Conservation (phyloP, 2,888 invertebrate genomes). For the Heteromyza rotundicornis region DNA sequence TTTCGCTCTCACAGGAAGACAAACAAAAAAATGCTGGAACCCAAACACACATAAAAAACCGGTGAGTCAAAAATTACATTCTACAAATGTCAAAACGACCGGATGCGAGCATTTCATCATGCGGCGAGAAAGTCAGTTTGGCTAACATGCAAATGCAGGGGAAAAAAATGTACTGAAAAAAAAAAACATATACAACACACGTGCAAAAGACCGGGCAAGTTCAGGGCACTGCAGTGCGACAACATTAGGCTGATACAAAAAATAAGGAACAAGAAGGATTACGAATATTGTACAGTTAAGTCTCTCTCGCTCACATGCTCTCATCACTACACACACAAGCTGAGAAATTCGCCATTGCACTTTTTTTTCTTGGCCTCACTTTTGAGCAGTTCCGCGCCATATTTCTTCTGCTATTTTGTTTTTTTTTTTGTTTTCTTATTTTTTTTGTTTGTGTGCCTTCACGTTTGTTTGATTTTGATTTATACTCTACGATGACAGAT, state of each 20-base stretch:
- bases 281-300: too few species aligned
- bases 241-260: not conserved
- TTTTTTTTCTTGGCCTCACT: not conserved
- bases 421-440: not conserved
- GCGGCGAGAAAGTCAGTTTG: not conserved
- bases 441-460: not conserved
- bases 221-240: not conserved
- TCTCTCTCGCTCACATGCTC: too few species aligned
- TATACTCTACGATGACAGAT: constrained; percentile 3
- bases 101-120: not conserved
- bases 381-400: not conserved
- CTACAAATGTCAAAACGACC: not conserved
- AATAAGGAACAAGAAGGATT: not conserved
- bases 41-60: too few species aligned
- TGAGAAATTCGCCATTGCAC: not conserved
- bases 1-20: too few species aligned
- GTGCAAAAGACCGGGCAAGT: too few species aligned
- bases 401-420: not conserved
- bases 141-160: not conserved
- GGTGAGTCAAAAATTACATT: not conserved
- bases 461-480: constrained; percentile 1
- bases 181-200: not conserved
- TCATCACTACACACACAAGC: too few species aligned
- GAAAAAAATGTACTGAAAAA: not conserved
- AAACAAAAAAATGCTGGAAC: too few species aligned